phyloP scores from a whole-genome alignment of 1,140 invertebrate genomes.

The Diprion similis region DNA sequence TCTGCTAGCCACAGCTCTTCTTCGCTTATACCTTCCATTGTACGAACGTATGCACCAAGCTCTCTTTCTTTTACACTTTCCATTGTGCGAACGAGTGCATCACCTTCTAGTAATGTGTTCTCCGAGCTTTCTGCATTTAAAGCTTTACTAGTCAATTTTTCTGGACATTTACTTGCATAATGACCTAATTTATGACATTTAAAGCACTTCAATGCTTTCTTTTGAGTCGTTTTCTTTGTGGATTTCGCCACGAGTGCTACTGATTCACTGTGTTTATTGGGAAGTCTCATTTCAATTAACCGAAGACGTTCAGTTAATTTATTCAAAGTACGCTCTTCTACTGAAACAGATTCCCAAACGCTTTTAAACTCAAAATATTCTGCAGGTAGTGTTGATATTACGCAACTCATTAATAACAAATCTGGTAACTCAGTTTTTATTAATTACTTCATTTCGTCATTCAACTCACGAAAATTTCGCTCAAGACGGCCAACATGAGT shows the following conservation, averaged over 20 bases:
- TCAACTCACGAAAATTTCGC: conserved; percentile 35
- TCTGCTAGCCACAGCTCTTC: conserved; percentile 26
- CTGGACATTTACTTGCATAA: background rate
- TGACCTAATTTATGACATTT: conserved; percentile 17
- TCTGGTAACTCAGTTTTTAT: conserved; percentile 33
- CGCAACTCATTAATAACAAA: conserved; percentile 32
- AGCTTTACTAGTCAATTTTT: background rate
- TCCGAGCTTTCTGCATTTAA: background rate
- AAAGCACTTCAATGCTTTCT: conserved; percentile 20
- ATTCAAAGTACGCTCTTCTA: conserved; percentile 27
- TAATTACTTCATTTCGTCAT: conserved; percentile 37
- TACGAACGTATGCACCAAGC: background rate
- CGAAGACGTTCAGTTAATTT: conserved; percentile 22
- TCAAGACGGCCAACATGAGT: conserved; percentile 36
- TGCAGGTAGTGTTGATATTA: conserved; percentile 31
- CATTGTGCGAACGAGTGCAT: background rate
- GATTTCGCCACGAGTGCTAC: conserved; percentile 18
- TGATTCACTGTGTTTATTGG: conserved; percentile 2
- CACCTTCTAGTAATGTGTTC: conserved; percentile 1
- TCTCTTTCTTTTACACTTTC: background rate
- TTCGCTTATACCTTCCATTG: background rate
- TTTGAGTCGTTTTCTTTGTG: conserved; percentile 9
- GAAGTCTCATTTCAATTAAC: conserved; percentile 18
- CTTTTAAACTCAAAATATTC: conserved; percentile 37
- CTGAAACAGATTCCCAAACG: conserved; percentile 36